Percentiles rank a stretch among this genome's conserved stretches.
Conservation (phyloP, 2,888 invertebrate species). For the Dorcus parallelipipedus region DNA sequence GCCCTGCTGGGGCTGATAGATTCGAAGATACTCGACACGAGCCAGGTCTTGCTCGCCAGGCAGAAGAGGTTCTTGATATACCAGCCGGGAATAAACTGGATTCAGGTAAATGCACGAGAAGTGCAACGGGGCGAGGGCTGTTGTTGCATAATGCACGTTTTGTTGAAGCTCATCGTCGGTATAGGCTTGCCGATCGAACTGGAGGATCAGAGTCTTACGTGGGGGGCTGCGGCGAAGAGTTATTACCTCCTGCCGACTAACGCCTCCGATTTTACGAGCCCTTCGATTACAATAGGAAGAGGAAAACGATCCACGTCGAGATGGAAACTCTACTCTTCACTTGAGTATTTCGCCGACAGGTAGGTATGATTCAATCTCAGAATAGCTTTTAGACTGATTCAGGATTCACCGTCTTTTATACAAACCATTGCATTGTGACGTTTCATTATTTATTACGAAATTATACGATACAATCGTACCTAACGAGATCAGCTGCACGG, state of each 20-base stretch:
- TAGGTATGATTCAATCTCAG: conserved; percentile 29
- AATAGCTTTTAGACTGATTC: no score
- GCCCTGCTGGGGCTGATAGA: no score
- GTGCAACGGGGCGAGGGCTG: not conserved
- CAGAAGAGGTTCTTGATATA: conserved; percentile 58
- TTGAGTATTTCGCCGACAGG: conserved; percentile 40
- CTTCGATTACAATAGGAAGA: conserved; percentile 23
- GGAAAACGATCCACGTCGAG: conserved; percentile 38
- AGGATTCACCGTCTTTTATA: no score
- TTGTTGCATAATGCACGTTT: conserved; percentile 6
- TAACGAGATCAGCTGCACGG: no score
- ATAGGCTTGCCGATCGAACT: conserved; percentile 65
- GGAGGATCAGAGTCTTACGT: conserved; percentile 59
- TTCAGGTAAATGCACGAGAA: conserved; percentile 51
- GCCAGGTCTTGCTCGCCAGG: conserved; percentile 36
- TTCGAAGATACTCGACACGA: conserved; percentile 6
- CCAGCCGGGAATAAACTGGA: conserved; percentile 56
- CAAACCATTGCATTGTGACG: no score
- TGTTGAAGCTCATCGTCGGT: conserved; percentile 61
- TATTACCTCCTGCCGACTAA: conserved; percentile 66
- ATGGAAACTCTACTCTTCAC: conserved; percentile 41
- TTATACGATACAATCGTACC: no score
- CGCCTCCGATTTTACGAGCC: conserved; percentile 56
- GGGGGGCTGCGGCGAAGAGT: conserved; percentile 65
- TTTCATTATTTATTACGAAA: no score